These are phyloP conservation scores for Saimiri boliviensis DNA, from an alignment of 2,113 vertebrate genomes.

Conservation along the genomic window DNA sequence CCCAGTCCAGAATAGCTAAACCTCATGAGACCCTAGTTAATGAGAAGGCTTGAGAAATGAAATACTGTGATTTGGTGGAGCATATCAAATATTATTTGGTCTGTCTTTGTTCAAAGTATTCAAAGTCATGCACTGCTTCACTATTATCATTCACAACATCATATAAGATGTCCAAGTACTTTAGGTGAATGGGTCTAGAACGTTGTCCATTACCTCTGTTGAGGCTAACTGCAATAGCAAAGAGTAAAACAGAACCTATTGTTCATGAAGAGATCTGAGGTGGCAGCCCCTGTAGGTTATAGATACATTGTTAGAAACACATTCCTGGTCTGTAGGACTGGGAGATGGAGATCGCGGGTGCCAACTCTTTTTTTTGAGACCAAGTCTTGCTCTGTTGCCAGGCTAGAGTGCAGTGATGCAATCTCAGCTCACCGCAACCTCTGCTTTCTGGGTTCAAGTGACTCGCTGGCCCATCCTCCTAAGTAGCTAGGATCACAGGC, in stretches of 20 bases:
- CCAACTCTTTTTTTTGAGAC: too few species aligned
- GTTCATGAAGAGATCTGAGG: background rate
- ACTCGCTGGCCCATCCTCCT: too few species aligned
- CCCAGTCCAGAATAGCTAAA: background rate
- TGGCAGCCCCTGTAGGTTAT: background rate
- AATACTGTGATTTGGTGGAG: background rate
- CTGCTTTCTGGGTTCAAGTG: too few species aligned
- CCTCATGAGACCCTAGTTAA: accelerated
- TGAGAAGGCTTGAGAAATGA: background rate
- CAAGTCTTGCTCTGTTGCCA: too few species aligned
- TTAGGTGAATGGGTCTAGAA: background rate
- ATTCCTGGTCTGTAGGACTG: background rate
- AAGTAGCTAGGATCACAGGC: too few species aligned
- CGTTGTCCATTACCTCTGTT: background rate
- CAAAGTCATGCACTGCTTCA: background rate
- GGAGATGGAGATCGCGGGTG: background rate
- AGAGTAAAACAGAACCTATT: background rate
- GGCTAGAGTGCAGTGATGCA: too few species aligned
- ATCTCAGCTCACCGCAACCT: too few species aligned
- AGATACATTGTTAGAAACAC: background rate
- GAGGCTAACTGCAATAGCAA: background rate
- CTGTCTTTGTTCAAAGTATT: background rate
- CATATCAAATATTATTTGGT: background rate
- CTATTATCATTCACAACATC: background rate
- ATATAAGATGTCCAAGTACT: too few species aligned